phyloP scores from a whole-genome alignment of 2,113 vertebrate species.

The Catharus minimus region DNA sequence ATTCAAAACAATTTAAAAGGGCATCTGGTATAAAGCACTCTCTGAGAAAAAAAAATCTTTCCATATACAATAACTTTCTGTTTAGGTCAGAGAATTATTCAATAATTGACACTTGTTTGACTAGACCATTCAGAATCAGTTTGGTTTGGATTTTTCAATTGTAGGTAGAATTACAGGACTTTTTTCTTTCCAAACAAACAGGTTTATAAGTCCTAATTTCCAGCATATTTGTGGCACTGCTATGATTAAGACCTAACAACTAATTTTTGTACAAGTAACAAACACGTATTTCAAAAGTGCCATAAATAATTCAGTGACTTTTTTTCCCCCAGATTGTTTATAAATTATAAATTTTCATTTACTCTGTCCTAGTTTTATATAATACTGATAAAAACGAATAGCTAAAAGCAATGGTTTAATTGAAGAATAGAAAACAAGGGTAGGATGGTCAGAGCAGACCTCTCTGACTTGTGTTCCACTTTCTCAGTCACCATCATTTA shows the following conservation, averaged over 20 bases:
- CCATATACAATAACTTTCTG: constrained; percentile 84
- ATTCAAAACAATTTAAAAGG: constrained; percentile 89
- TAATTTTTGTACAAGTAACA: constrained; percentile 79
- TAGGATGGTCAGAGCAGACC: constrained; percentile 53
- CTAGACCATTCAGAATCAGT: constrained; percentile 77
- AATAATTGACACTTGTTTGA: constrained; percentile 91
- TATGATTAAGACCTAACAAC: constrained; percentile 77
- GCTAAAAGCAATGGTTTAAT: constrained; percentile 59
- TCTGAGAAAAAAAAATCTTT: constrained; percentile 61
- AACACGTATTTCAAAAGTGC: constrained; percentile 79
- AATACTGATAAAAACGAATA: constrained; percentile 66
- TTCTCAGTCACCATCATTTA: constrained; percentile 13
- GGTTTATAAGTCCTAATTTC: constrained; percentile 75
- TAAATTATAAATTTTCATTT: constrained; percentile 85
- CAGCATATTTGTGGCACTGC: constrained; percentile 72
- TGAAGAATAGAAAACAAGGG: constrained; percentile 48
- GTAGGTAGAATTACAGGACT: constrained; percentile 76
- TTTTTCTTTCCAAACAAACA: constrained; percentile 62
- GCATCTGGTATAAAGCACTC: constrained; percentile 90
- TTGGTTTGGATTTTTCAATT: constrained; percentile 75
- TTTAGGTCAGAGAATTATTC: constrained; percentile 87
- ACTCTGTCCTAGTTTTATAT: constrained; percentile 80
- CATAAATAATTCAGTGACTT: constrained; percentile 81
- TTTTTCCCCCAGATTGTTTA: constrained; percentile 77
- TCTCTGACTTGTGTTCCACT: constrained; percentile 26